phyloP scores from a whole-genome alignment of 2,113 vertebrate species.

The Lepus americanus region DNA sequence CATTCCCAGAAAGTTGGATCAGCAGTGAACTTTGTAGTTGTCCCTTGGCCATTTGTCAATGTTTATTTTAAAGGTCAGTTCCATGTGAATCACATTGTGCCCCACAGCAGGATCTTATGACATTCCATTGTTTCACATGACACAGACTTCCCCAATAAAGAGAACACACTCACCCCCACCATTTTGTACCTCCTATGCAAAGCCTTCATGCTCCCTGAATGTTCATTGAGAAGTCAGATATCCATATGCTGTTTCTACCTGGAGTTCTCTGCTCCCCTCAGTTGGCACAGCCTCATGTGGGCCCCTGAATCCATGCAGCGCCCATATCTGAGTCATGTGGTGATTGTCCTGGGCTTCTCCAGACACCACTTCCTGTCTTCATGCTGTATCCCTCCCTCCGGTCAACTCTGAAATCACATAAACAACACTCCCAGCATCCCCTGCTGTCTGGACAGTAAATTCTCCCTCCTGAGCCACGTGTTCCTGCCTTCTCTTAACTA shows the following conservation, averaged over 20 bases:
- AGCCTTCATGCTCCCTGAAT: neutral
- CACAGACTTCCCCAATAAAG: neutral
- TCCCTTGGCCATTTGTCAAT: neutral
- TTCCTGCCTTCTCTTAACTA: neutral
- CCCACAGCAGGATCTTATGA: neutral
- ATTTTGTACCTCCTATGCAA: neutral
- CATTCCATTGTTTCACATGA: neutral
- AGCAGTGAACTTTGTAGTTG: neutral
- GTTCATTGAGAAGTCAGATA: neutral
- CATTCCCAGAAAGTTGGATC: slow-evolving; percentile 14
- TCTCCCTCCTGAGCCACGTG: neutral
- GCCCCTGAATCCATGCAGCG: neutral
- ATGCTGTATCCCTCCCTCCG: neutral
- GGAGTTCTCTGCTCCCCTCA: neutral
- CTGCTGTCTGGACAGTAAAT: neutral
- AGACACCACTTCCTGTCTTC: neutral
- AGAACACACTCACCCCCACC: neutral
- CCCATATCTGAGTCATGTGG: neutral
- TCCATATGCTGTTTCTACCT: neutral
- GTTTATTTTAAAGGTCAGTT: slow-evolving; percentile 45
- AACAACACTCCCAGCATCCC: neutral
- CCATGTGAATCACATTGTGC: slow-evolving; percentile 10
- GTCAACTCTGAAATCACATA: neutral
- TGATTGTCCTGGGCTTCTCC: neutral
- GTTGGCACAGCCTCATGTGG: too few relatives aligned